Conservation (phyloP, 2,888 invertebrate species). For the Hartigia nigra region DNA sequence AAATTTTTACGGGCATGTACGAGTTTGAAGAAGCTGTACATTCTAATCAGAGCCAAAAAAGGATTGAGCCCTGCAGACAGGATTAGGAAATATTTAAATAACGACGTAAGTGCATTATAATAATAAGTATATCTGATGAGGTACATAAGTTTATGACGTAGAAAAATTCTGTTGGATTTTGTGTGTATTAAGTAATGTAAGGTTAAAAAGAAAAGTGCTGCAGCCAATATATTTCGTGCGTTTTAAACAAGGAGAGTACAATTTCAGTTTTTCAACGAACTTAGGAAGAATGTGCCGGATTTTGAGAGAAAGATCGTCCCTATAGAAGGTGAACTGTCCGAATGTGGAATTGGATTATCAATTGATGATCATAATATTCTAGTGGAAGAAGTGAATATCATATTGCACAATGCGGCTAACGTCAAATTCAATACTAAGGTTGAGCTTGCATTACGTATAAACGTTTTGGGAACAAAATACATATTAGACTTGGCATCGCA, state of each 20-base stretch:
- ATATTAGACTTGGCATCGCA: slow-evolving; percentile 45
- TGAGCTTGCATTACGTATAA: slow-evolving; percentile 29
- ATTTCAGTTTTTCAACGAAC: slow-evolving; percentile 42
- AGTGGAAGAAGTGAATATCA: slow-evolving; percentile 36
- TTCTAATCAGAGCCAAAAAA: slow-evolving; percentile 35
- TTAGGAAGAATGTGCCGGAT: slow-evolving; percentile 31
- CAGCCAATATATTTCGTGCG: too few species aligned
- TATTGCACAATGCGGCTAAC: slow-evolving; percentile 46
- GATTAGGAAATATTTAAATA: slow-evolving; percentile 35
- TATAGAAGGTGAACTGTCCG: slow-evolving; percentile 36
- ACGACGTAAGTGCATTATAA: slow-evolving; percentile 35
- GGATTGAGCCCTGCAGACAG: slow-evolving; percentile 22
- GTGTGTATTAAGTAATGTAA: too few species aligned
- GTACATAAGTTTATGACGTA: too few species aligned
- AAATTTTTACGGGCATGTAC: slow-evolving; percentile 44
- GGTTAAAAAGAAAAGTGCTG: too few species aligned
- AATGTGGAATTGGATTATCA: slow-evolving; percentile 34
- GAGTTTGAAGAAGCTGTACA: slow-evolving; percentile 41
- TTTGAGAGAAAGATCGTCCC: slow-evolving; percentile 33
- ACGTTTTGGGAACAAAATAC: slow-evolving; percentile 45
- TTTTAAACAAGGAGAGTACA: too few species aligned
- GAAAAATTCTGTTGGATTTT: too few species aligned
- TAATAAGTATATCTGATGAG: too few species aligned
- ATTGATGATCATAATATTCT: slow-evolving; percentile 32
- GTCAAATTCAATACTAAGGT: slow-evolving; percentile 35